These are phyloP conservation scores for Lagopus muta DNA, from an alignment of 2,113 vertebrate species.

Conservation along the genomic window DNA sequence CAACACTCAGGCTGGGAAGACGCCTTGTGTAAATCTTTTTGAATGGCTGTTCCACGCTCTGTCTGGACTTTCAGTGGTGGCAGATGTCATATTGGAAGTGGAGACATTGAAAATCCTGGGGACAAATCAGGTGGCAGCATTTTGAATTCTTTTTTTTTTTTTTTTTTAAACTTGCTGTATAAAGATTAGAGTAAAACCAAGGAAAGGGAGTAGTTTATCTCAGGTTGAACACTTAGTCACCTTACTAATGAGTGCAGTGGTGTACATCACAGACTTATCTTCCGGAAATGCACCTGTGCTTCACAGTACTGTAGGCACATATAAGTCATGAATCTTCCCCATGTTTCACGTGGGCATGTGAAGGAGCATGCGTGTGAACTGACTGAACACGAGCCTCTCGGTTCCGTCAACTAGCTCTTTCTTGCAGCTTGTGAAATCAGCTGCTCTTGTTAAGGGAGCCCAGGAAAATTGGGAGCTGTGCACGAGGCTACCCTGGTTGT, in stretches of 20 bases:
- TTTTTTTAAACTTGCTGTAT: too few relatives aligned
- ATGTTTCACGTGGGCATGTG: fast-evolving
- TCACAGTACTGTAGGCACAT: background rate
- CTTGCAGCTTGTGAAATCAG: background rate
- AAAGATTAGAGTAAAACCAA: background rate
- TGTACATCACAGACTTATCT: background rate
- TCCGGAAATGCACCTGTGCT: background rate
- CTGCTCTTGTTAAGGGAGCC: background rate
- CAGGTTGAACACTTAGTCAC: background rate
- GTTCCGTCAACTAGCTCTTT: background rate
- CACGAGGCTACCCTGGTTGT: background rate
- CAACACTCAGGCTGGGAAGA: too few relatives aligned
- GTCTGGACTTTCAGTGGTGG: too few relatives aligned
- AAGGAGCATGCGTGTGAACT: background rate
- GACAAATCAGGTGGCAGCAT: too few relatives aligned
- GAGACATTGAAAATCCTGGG: too few relatives aligned
- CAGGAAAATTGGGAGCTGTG: background rate
- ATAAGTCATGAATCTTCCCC: background rate
- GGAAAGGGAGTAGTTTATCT: background rate
- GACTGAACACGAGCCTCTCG: background rate
- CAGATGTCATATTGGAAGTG: too few relatives aligned
- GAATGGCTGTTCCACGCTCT: too few relatives aligned
- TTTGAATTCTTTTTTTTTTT: too few relatives aligned
- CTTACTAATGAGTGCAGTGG: background rate
- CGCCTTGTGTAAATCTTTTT: too few relatives aligned